Conservation (phyloP, 2,113 vertebrate species). For the Actinemys pallida region DNA sequence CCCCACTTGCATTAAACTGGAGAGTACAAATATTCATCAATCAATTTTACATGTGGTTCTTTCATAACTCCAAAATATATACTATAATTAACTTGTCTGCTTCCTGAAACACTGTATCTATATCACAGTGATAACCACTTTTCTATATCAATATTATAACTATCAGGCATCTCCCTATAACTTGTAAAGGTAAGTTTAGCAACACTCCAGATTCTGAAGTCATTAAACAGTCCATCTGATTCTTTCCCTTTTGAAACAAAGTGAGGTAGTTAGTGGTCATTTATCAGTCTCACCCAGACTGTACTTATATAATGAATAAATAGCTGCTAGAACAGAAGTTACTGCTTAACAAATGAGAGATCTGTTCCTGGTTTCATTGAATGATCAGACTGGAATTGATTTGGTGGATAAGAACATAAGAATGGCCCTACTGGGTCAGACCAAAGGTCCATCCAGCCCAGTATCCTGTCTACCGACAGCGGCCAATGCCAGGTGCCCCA, state of each 20-base stretch:
- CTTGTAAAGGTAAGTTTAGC: conserved; percentile 31
- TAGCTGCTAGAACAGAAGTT: neutral
- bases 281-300: conserved; percentile 32
- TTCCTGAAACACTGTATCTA: conserved; percentile 1
- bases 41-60: neutral
- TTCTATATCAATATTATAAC: neutral
- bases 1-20: neutral
- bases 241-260: conserved; percentile 25
- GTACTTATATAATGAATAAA: conserved; percentile 40
- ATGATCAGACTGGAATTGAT: conserved; percentile 1
- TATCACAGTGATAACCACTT: conserved; percentile 15
- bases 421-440: no score
- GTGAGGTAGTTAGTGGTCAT: conserved; percentile 19
- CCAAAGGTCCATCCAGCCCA: no score
- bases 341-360: neutral
- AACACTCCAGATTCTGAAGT: neutral
- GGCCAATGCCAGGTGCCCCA: no score
- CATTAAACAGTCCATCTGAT: conserved; percentile 2
- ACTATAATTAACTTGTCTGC: neutral
- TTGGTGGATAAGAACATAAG: neutral
- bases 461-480: no score
- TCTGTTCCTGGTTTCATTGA: neutral
- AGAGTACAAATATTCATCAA: neutral
- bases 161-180: neutral
- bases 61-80: neutral